Percentiles rank a stretch among this genome's conserved stretches.
Evolutionary conservation across 2,888 invertebrate species (phyloP).

Genomic region (Doris montereyensis): DNA sequence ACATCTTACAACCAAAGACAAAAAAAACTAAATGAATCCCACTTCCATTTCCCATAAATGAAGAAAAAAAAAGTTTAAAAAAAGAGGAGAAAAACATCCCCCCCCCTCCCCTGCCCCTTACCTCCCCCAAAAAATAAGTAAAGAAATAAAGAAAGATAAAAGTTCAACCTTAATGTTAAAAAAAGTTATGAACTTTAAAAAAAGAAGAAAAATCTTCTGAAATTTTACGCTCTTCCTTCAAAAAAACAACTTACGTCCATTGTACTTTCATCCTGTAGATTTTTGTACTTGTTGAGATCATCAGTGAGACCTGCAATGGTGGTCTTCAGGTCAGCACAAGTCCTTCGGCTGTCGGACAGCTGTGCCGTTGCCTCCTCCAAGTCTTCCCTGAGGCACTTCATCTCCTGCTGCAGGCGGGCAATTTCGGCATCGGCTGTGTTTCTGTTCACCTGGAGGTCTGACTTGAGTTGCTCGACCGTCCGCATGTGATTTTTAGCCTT

Average conservation of each 20-base stretch:
- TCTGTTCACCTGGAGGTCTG: constrained; percentile 62
- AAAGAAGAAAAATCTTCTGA: no score
- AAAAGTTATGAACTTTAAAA: not conserved
- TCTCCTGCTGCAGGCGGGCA: constrained; percentile 62
- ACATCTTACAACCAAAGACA: no score
- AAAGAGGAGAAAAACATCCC: no score
- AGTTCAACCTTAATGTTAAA: no score
- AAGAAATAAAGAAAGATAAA: no score
- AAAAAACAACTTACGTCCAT: constrained; percentile 52
- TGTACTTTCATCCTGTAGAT: constrained; percentile 58
- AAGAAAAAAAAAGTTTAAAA: no score
- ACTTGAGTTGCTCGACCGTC: constrained; percentile 65
- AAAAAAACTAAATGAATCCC: no score
- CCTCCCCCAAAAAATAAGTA: no score
- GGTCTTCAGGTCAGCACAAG: constrained; percentile 53
- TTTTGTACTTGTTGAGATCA: constrained; percentile 59
- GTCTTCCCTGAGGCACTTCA: constrained; percentile 58
- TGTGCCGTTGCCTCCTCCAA: constrained; percentile 54
- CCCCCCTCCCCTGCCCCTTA: no score
- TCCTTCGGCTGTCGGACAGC: constrained; percentile 57
- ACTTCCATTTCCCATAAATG: no score
- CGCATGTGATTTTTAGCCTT: constrained; percentile 68
- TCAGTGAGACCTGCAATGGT: constrained; percentile 57
- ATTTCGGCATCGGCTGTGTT: constrained; percentile 61
- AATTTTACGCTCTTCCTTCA: no score